These are phyloP conservation scores for Melanaphis sacchari DNA, from an alignment of 1,140 invertebrate species.

Conservation along the genomic window DNA sequence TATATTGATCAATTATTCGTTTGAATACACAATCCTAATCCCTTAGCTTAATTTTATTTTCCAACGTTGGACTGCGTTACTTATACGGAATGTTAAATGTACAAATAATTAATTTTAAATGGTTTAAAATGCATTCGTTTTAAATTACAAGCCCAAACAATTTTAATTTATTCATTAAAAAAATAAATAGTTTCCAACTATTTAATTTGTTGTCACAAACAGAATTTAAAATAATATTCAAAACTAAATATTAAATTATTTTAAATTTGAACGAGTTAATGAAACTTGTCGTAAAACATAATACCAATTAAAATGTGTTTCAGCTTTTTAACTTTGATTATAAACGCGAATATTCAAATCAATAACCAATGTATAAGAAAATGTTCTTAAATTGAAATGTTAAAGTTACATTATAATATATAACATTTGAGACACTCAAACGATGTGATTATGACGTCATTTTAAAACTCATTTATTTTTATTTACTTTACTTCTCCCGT, in stretches of 20 bases:
- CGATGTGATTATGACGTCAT: background rate
- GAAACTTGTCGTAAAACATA: background rate
- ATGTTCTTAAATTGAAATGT: background rate
- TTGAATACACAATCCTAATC: background rate
- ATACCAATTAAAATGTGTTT: background rate
- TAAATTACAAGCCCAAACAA: background rate
- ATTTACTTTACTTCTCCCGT: background rate
- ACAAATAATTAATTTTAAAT: conserved; percentile 5
- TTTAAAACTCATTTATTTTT: conserved; percentile 1
- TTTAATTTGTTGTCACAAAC: conserved; percentile 14
- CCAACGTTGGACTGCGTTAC: background rate
- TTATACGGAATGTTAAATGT: background rate
- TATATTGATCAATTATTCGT: background rate
- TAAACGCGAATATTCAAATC: background rate
- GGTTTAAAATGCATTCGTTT: background rate
- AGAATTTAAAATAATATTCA: background rate
- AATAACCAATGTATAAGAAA: background rate
- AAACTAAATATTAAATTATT: conserved; percentile 5
- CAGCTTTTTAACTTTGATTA: background rate
- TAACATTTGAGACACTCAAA: background rate
- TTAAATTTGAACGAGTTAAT: background rate
- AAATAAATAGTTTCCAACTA: background rate
- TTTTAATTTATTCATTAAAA: conserved; percentile 13
- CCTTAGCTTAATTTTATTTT: background rate
- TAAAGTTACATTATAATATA: background rate